Base-by-base conservation (phyloP, 1,140 invertebrate genomes). In the Cepaea nemoralis region DNA sequence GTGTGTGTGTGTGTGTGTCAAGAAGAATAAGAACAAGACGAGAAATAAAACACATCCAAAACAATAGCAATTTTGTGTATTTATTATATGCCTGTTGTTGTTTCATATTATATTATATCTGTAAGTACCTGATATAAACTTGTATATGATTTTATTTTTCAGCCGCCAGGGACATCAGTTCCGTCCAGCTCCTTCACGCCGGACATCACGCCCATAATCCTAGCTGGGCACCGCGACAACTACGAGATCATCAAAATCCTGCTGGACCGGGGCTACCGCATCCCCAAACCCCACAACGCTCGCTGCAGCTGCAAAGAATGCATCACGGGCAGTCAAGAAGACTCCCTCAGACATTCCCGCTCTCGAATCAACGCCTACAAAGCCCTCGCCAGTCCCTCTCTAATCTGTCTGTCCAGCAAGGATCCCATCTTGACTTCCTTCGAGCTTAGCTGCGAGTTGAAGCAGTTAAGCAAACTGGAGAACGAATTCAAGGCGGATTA, bases 221-320 rank as follows among this genome's bases (percentile, higher is more conserved):
- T 99, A 85, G 97, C 98, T 1, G 97, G 97, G 27, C 98, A 99
- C 91, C 93, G 96, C 81, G 97, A 99, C 92, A 99, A 98, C 93
- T 99, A 99, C 91, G 98, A 99, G 93, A 99, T 99, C 85, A 98
- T 99, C 88, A 99, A 99, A 93, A 96, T 99, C 84, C 94, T 99
- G 16, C 92, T 99, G 83, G 97, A 99, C 93, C 74, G 90, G 40
- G 91, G 91, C 1, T 90, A 90, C 81, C 82, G 87, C 73, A 91
- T 92, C 42, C 87, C 89, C 0, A 91, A 91, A 84, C 91, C 91
- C 39, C 91, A 92, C 79, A 90, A 92, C 83, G 87, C 92, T 10
- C 86, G 89, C 8, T 92, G 91, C 84, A 87, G 82, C 77, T 92
- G 91, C 84, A 87, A 90, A 73, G 83, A 89, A 39, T 92, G 91